These are phyloP conservation scores for Tympanoctomys barrerae DNA, from an alignment of 2,797 vertebrate species.

Conservation along the genomic window DNA sequence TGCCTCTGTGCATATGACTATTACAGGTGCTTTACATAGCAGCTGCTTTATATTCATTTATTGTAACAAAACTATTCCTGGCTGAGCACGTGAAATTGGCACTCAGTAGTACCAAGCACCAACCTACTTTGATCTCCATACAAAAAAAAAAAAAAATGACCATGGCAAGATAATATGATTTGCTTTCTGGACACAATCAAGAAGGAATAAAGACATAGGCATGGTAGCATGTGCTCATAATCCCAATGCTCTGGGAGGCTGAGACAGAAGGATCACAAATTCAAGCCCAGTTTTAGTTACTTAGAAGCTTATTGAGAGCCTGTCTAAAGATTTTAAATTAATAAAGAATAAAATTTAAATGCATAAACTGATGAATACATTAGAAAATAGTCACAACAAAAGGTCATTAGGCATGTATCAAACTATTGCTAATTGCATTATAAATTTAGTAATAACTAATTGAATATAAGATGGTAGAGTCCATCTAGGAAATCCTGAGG, in stretches of 20 bases:
- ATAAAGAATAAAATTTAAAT: slow-evolving; percentile 1
- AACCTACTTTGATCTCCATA: not conserved
- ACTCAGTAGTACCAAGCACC: not conserved
- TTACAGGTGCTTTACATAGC: too few species aligned
- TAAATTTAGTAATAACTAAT: not conserved
- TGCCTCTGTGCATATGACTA: not conserved
- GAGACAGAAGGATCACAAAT: not conserved
- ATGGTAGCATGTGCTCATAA: not conserved
- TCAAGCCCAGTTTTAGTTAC: not conserved
- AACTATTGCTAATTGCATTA: not conserved
- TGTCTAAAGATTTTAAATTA: not conserved
- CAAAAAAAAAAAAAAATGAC: not conserved
- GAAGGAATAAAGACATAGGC: not conserved
- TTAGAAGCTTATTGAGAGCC: not conserved
- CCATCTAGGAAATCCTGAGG: not conserved
- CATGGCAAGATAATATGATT: not conserved
- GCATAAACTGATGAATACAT: slow-evolving; percentile 41
- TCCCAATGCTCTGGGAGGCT: not conserved
- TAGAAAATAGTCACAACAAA: slow-evolving; percentile 6
- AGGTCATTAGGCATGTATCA: not conserved
- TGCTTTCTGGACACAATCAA: slow-evolving; percentile 5
- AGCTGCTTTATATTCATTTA: too few species aligned
- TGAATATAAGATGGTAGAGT: not conserved
- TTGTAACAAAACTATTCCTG: too few species aligned
- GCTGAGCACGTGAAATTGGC: too few species aligned